Percentiles rank a stretch among this genome's conserved stretches.
phyloP scores from a whole-genome alignment of 53 echinoderm and acorn worm genomes.

The Henricia sp. region DNA sequence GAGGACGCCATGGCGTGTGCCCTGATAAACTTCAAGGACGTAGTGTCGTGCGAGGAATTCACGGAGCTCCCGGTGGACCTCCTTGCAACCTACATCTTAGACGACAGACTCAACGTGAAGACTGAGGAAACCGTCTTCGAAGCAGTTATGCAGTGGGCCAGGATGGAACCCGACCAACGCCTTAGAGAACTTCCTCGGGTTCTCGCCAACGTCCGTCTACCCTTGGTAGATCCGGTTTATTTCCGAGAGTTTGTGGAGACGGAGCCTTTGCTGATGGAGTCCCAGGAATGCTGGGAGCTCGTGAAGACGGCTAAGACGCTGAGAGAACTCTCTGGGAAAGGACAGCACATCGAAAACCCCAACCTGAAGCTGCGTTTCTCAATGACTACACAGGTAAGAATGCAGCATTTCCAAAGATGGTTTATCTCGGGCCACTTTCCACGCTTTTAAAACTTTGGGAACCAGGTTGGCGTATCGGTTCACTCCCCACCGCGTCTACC shows the following conservation, averaged over 20 bases:
- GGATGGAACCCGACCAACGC: constrained; percentile 65
- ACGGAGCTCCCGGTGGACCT: constrained; percentile 60
- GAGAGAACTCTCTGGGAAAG: constrained; percentile 67
- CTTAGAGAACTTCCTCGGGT: constrained; percentile 58
- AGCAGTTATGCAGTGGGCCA: constrained; percentile 84
- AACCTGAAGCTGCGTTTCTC: constrained; percentile 88
- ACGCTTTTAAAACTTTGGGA: no score
- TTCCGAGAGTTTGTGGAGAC: constrained; percentile 68
- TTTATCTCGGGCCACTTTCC: no score
- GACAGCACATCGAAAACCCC: constrained; percentile 71
- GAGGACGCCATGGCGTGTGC: constrained; percentile 79
- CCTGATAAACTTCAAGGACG: constrained; percentile 75
- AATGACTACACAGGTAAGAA: constrained; percentile 86
- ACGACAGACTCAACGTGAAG: constrained; percentile 89
- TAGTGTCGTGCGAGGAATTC: constrained; percentile 76
- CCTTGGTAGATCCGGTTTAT: constrained; percentile 79
- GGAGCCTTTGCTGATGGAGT: constrained; percentile 62
- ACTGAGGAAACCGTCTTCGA: constrained; percentile 92
- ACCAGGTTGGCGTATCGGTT: no score
- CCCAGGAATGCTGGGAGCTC: constrained; percentile 65
- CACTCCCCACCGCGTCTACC: no score
- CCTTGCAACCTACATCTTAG: constrained; percentile 70
- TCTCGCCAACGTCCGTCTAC: constrained; percentile 79
- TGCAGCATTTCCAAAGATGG: no score
- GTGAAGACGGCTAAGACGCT: constrained; percentile 75